Evolutionary conservation across 2,888 invertebrate genomes (phyloP), one percentile per base, ranked within the genome.

Genomic region (Capitulum mitella): DNA sequence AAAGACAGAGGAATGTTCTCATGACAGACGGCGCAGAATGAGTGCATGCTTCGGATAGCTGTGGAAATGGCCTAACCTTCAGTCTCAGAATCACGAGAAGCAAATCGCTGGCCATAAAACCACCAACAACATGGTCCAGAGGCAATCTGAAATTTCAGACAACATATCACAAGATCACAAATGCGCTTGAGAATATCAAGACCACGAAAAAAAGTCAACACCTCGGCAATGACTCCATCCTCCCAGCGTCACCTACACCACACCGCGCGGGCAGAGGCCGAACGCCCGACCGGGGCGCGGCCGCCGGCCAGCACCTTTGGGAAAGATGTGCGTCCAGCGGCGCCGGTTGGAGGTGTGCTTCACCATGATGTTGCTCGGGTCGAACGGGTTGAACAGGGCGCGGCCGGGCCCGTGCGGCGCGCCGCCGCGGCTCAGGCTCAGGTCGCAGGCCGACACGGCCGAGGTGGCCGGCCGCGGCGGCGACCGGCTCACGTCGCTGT

Each of bases 261-360:
- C 40, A 43, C 19, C 34, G 51, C 5, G 3, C 51, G 8, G 6
- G 16, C 77, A 77, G 34, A 6, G 26, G 5, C 1, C 29, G 26
- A 48, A 0, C n/a, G 58, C n/a, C 34, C 14, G 14, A 58, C 26
- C 43, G 1, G 37, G 5, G 51, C 43, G 64, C 19, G 19, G 48
- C 58, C 26, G 29, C 12, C 5, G 22, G 51, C 80, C 77, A 3
- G 79, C 83, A 91, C 92, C 92, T 88, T 94, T 94, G 3, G 98
- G 98, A 86, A 99, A 99, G 83, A 98, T 98, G 86, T 99, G 98
- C 0, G 97, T 97, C 99, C 99, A 99, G 79, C 98, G 89, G 51
- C 98, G 88, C 77, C 98, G 89, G 86, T 97, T 97, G 78, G 97
- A 97, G 0, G 97, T 98, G 77, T 97, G 87, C 86, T 97, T 97